phyloP scores from a whole-genome alignment of 2,888 invertebrate species.

The Carpatolechia fugitivella region DNA sequence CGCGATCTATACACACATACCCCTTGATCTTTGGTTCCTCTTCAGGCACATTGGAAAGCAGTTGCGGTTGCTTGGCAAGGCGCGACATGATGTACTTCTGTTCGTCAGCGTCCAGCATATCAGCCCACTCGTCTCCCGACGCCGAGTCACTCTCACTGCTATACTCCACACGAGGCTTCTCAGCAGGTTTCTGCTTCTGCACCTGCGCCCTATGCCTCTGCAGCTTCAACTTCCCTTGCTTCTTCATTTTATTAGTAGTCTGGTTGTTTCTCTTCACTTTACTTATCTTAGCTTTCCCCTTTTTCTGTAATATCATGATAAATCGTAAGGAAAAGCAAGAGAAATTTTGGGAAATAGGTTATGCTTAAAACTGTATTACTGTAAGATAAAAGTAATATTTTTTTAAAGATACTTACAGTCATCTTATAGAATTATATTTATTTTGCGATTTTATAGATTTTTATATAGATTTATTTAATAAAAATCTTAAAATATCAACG shows the following conservation, averaged over 20 bases:
- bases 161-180: conserved; percentile 49
- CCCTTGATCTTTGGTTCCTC: conserved; percentile 34
- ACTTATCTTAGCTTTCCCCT: conserved; percentile 74
- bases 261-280: conserved; percentile 79
- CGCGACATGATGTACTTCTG: conserved; percentile 70
- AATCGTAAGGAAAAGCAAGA: conserved; percentile 19
- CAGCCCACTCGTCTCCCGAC: conserved; percentile 76
- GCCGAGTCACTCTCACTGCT: conserved; percentile 68
- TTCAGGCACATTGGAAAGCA: conserved; percentile 61
- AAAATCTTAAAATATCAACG: no score
- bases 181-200: conserved; percentile 56
- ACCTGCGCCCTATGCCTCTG: conserved; percentile 63
- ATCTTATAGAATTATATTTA: conserved; percentile 33
- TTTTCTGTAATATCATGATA: conserved; percentile 56
- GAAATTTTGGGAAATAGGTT: conserved; percentile 16
- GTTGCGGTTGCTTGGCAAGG: conserved; percentile 61
- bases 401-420: conserved; percentile 51
- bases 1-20: no score
- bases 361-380: not conserved
- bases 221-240: conserved; percentile 73
- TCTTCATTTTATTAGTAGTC: conserved; percentile 77
- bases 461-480: no score
- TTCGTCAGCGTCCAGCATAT: conserved; percentile 80
- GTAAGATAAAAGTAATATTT: not conserved
- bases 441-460: not conserved